Base-by-base conservation (phyloP, 2,888 invertebrate genomes). In the Syritta pipiens region DNA sequence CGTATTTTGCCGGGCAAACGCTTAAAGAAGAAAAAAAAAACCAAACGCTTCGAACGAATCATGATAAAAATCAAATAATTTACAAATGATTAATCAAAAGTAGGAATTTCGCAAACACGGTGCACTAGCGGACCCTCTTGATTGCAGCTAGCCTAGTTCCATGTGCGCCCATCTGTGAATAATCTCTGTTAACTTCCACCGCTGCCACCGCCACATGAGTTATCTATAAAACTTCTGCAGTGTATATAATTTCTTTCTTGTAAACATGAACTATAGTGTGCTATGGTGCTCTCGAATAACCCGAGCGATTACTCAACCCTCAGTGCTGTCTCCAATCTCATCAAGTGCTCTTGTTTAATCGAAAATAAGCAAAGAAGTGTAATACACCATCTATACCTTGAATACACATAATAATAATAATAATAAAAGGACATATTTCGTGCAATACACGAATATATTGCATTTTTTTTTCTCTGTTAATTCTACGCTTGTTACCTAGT, bases 321-420 rank as follows among this genome's bases (percentile, higher is more conserved):
- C 63, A 77, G 77, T 77, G 53, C 62, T 71, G 65, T 59, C 71
- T 53, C 65, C 65, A 71, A 79, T 79, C 60, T 67, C 72, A 72
- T 79, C 72, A 79, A 79, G 79, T 79, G 77, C 49, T 79, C 72
- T 67, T 79, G 67, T 72, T 79, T 67, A 72, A 72, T 72, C 60
- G 72, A 77, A 71, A 69, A 69, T 63, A 22, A n/a, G n/a, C n/a
- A n/a, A 63, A 63, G 20, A 9, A 59, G 9, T 19, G 17, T 37
- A 37, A 37, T 17, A 17, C 19, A 14, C 37, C 37, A 12, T 17
- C 37, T 37, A 17, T 17, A 2, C 37, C 2, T 17, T 37, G 37
- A 14, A 17, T 17, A 37, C 14, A 37, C 9, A 37, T 7, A 17
- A 37, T 37, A 35, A 37, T n/a, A 37, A 17, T 4, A 37, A 49